These are phyloP conservation scores for Melipona quadrifasciata DNA, from an alignment of 1,140 invertebrate genomes.

Conservation along the genomic window DNA sequence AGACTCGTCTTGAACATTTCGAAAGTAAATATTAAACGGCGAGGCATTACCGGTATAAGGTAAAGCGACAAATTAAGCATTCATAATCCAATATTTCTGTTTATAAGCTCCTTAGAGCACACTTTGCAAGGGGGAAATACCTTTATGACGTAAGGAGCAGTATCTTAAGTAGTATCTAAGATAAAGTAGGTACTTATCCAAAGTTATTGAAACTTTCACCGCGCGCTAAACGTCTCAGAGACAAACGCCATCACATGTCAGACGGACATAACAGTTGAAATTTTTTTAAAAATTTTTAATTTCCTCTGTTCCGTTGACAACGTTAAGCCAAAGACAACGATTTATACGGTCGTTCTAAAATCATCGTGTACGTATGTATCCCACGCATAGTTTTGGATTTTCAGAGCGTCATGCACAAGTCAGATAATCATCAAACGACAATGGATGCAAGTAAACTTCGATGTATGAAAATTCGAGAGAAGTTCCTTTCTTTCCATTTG, in stretches of 20 bases:
- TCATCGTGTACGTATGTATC: neutral
- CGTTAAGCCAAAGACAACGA: too few relatives aligned
- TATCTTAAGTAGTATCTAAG: neutral
- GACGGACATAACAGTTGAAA: too few relatives aligned
- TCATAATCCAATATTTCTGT: too few relatives aligned
- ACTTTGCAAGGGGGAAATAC: neutral
- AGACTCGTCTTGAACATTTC: too few relatives aligned
- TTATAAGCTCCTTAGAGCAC: constrained; percentile 10
- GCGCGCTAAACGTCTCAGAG: neutral
- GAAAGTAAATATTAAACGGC: too few relatives aligned
- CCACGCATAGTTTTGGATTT: constrained; percentile 27
- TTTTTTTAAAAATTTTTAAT: too few relatives aligned
- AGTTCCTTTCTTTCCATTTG: neutral
- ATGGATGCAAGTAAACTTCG: constrained; percentile 6
- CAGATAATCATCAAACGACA: neutral
- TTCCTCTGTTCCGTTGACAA: too few relatives aligned
- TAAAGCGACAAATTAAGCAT: too few relatives aligned
- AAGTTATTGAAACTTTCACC: neutral
- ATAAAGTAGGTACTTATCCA: neutral
- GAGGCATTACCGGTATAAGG: too few relatives aligned
- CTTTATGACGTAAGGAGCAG: neutral
- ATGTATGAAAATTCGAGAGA: neutral
- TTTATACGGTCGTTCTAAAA: neutral
- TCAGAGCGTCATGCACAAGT: constrained; percentile 20
- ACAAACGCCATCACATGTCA: neutral